Evolutionary conservation across 2,888 invertebrate genomes (phyloP).

Genomic region (Harpalus rufipes): DNA sequence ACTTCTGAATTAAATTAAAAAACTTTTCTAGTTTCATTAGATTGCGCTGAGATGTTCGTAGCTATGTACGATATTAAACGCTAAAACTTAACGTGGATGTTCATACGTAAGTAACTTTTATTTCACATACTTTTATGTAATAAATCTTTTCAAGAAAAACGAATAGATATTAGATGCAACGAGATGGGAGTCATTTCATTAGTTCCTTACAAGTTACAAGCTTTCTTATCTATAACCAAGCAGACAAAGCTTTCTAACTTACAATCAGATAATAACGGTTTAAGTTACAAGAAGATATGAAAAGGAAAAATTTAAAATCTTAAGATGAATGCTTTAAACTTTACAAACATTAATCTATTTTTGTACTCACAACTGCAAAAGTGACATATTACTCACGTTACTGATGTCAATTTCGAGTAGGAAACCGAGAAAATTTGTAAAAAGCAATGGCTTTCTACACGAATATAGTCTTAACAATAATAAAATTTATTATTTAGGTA

Average conservation of each 20-base stretch:
- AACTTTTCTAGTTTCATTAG: constrained; percentile 47
- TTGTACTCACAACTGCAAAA: no score
- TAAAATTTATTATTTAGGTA: no score
- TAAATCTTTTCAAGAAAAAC: constrained; percentile 32
- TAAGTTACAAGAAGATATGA: not conserved
- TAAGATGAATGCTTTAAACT: not conserved
- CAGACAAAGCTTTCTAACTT: constrained; percentile 4
- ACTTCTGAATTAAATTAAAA: constrained; percentile 54
- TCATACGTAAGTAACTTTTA: constrained; percentile 19
- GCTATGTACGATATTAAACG: constrained; percentile 43
- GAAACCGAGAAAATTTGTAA: no score
- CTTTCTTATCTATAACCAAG: not conserved
- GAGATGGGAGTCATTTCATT: constrained; percentile 33
- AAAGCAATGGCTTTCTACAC: no score
- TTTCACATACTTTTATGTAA: constrained; percentile 32
- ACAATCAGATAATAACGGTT: not conserved
- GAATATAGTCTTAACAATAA: no score
- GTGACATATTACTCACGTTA: no score
- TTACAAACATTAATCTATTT: no score
- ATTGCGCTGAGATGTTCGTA: constrained; percentile 30
- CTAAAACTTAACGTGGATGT: constrained; percentile 26
- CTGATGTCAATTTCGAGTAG: no score
- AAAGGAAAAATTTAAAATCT: not conserved
- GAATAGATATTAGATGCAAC: constrained; percentile 31
- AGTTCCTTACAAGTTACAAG: not conserved